These are phyloP conservation scores for Orchesellides sinensis DNA, from an alignment of 2,888 invertebrate species.

Conservation along the genomic window DNA sequence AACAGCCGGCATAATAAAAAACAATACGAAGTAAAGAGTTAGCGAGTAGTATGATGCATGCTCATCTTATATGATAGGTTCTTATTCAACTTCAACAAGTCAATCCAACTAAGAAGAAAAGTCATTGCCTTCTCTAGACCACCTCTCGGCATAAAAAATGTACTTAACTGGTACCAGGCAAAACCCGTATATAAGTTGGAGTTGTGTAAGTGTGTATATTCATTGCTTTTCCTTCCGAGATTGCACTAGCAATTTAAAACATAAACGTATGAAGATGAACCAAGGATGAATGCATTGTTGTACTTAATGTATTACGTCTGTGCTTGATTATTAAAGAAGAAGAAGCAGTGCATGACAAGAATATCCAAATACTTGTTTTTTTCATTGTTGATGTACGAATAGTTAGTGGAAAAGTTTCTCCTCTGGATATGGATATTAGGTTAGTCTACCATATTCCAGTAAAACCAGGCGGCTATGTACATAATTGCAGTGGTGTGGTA, in stretches of 20 bases:
- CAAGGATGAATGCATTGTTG: neutral
- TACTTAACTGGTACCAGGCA: neutral
- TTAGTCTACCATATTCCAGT: too few species aligned
- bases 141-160: neutral
- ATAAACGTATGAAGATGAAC: neutral
- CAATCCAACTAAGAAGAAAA: neutral
- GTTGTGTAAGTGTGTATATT: neutral
- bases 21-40: neutral
- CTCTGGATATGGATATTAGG: too few species aligned
- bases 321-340: too few species aligned
- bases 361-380: too few species aligned
- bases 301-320: too few species aligned
- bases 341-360: too few species aligned
- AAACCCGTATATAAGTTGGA: neutral
- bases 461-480: too few species aligned
- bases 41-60: too few species aligned
- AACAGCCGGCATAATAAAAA: neutral
- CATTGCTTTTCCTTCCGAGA: neutral
- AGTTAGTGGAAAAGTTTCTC: too few species aligned
- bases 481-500: too few species aligned
- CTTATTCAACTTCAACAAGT: neutral
- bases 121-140: neutral
- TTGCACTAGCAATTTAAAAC: neutral
- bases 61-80: neutral
- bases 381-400: too few species aligned